Evolutionary conservation across 1,140 invertebrate species (phyloP), one percentile per base, ranked within the genome.

Genomic region (Sycophila sp.): DNA sequence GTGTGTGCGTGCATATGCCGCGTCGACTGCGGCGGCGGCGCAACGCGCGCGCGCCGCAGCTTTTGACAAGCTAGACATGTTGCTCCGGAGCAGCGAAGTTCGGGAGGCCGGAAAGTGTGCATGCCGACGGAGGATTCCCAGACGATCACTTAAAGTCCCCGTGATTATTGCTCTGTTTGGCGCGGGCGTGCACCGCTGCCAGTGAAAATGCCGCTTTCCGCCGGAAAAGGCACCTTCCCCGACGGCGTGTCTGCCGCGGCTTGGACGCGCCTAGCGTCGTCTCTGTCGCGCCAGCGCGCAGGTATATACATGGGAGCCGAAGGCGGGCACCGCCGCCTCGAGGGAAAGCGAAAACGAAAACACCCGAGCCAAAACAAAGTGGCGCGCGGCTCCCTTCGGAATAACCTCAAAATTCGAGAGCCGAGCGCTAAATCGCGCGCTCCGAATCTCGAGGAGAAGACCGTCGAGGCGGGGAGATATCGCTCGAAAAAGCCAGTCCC

Each of bases 351-450:
- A 55, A 40, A 55, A 65, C 34, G 63, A 65, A 55, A 65, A 65
- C 63, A 65, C 36, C 19, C 38, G 63, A 65, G 63, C 51, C 63
- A 65, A 65, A 65, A 65, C 63, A 65, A 64, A 65, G 63, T 49
- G 47, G 63, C 51, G 38, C 34, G 22, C 47, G 49, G 30, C 10
- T 13, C 24, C n/a, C n/a, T n/a, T 7, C 15, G 15, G 26, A 55
- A 40, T 65, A 65, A 65, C 63, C 63, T 65, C 63, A 65, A 65
- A 60, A 34, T n/a, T 53, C n/a, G 15, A n/a, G n/a, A n/a, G n/a
- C n/a, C 26, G n/a, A 17, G 30, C 19, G n/a, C 32, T 15, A 59
- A 26, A 6, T 1, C 51, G 51, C 1, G 49, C 10, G 49, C 28
- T 55, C 2, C 5, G 26, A 10, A 24, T 10, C 7, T 13, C 19